Evolutionary conservation across 2,113 vertebrate genomes (phyloP).

Genomic region (Mus pahari): DNA sequence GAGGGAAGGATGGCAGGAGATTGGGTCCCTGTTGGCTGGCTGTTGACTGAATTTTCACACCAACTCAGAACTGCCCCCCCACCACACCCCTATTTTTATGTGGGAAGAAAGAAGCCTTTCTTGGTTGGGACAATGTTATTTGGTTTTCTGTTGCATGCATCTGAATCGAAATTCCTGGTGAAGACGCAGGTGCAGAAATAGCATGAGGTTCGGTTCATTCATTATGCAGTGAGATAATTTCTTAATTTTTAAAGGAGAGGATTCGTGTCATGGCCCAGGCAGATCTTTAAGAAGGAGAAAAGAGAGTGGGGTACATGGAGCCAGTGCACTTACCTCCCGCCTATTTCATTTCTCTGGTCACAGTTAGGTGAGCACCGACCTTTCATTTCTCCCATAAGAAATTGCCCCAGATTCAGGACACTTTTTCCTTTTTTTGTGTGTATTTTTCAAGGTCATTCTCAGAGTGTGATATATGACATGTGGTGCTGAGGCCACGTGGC

Average conservation of each 20-base stretch:
- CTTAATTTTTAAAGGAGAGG: not conserved
- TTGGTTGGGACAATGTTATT: not conserved
- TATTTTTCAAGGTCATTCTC: constrained; percentile 66
- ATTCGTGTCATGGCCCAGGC: not conserved
- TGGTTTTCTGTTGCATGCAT: not conserved
- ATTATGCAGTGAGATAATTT: not conserved
- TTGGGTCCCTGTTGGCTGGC: not conserved
- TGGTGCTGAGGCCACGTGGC: not conserved
- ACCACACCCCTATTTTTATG: not conserved
- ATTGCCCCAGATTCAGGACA: constrained; percentile 17
- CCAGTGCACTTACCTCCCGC: not conserved
- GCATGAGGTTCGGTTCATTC: not conserved
- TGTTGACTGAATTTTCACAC: not conserved
- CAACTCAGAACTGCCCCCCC: not conserved
- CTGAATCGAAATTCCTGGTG: not conserved
- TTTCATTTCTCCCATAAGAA: constrained; percentile 70
- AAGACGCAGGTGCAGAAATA: constrained; percentile 3
- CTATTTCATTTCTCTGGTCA: constrained; percentile 62
- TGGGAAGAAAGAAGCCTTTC: not conserved
- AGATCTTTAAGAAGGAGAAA: not conserved
- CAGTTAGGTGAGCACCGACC: constrained; percentile 51
- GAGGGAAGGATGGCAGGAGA: not conserved
- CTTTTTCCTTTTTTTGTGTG: not conserved
- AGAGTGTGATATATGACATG: constrained; percentile 35
- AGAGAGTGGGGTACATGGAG: rapidly evolving